Evolutionary conservation across 2,797 vertebrate genomes (phyloP).

Genomic region (Syndactyla subalaris): DNA sequence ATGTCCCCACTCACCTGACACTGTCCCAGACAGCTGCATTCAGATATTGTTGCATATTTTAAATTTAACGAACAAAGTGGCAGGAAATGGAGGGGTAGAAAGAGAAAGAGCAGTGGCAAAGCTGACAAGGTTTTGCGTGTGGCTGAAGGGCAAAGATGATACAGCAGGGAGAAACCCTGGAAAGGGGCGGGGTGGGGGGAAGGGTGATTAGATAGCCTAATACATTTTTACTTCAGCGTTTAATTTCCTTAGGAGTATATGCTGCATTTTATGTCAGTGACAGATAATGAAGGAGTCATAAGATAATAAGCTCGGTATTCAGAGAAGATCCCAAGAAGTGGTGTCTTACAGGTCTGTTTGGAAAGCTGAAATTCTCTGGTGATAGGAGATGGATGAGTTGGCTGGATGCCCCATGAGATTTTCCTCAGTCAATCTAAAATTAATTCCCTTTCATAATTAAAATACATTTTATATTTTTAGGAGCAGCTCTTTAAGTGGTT

Average conservation of each 20-base stretch:
- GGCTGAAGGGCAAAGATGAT: constrained; percentile 18
- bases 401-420: constrained; percentile 39
- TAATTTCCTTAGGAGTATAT: constrained; percentile 59
- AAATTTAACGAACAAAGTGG: neutral
- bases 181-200: neutral
- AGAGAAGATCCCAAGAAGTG: constrained; percentile 23
- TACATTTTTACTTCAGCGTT: neutral
- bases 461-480: constrained; percentile 54
- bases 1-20: neutral
- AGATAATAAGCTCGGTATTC: constrained; percentile 19
- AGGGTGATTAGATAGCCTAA: constrained; percentile 25
- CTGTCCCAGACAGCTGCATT: neutral
- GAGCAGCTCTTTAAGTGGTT: neutral
- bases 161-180: neutral
- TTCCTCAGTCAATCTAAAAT: constrained; percentile 59
- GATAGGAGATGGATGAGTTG: constrained; percentile 62
- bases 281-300: constrained; percentile 48
- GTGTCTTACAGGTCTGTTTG: constrained; percentile 39
- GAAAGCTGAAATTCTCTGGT: constrained; percentile 56
- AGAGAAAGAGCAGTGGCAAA: neutral
- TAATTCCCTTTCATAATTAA: constrained; percentile 65
- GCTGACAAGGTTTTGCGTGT: neutral
- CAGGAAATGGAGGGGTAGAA: neutral
- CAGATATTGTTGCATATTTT: neutral
- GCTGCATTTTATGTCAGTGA: constrained; percentile 49